A percentile compares a stretch with the other conserved stretches of the same genome.
Evolutionary conservation across 92 coral and sea anemone species (phyloP).

Genomic region (Actinostola sp.): DNA sequence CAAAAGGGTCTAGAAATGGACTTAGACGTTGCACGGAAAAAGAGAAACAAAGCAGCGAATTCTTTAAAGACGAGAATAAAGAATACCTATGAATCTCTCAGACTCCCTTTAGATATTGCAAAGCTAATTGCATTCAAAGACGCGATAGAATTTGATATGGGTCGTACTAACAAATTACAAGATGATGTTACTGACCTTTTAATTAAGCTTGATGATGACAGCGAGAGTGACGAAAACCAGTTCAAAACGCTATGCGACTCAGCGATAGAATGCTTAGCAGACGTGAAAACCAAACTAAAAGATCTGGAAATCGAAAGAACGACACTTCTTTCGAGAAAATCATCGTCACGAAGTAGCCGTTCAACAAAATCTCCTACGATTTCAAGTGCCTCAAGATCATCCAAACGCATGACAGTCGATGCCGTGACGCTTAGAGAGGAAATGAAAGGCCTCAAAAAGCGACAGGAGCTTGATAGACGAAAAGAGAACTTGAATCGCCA

Average conservation of each 20-base stretch:
- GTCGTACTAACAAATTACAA: constrained; percentile 7
- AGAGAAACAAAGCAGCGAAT: constrained; percentile 11
- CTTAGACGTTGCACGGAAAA: not conserved
- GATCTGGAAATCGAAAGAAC: constrained; percentile 26
- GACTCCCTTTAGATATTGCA: not conserved
- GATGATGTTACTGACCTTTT: constrained; percentile 24
- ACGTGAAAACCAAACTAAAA: constrained; percentile 23
- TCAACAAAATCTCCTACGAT: not conserved
- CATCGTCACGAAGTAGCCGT: constrained; percentile 8
- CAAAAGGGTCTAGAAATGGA: constrained; percentile 15
- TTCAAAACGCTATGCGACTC: constrained; percentile 17
- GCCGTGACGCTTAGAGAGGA: constrained; percentile 18
- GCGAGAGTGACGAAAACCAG: constrained; percentile 1
- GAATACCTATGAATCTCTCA: not conserved
- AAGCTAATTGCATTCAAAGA: not conserved
- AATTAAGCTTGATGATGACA: constrained; percentile 4
- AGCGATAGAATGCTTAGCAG: constrained; percentile 21
- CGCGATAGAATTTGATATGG: constrained; percentile 11
- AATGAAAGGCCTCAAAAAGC: constrained; percentile 12
- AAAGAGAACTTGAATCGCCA: constrained; percentile 26
- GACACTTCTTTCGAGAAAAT: constrained; percentile 11
- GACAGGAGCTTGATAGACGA: constrained; percentile 28
- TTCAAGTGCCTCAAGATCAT: not conserved
- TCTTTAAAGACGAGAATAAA: not conserved
- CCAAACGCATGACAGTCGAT: not conserved